phyloP scores from a whole-genome alignment of 2,797 vertebrate species.

The Adrianichthys oophorus region DNA sequence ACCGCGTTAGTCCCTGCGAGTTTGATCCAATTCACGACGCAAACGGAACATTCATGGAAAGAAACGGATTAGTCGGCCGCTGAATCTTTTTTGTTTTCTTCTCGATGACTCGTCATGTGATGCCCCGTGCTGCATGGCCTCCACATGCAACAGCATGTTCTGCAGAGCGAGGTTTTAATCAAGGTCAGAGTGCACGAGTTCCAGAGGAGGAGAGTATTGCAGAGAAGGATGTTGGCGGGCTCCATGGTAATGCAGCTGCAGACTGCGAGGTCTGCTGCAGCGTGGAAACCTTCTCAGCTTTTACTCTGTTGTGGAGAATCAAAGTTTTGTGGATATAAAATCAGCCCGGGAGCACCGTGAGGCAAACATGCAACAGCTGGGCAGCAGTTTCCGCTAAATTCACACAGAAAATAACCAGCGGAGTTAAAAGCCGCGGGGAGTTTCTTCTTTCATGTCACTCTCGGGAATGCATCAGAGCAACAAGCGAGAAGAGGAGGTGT shows the following conservation, averaged over 20 bases:
- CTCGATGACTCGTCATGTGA: constrained; percentile 31
- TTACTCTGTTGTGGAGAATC: background rate
- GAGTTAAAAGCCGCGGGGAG: background rate
- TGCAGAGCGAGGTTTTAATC: constrained; percentile 7
- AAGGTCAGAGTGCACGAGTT: constrained; percentile 20
- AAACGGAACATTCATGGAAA: constrained; percentile 25
- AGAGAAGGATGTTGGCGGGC: background rate
- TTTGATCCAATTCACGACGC: constrained; percentile 7
- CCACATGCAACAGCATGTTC: constrained; percentile 10
- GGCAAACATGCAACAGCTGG: background rate
- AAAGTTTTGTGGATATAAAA: no score
- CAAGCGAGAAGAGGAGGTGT: background rate
- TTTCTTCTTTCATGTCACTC: background rate
- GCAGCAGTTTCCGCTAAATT: background rate
- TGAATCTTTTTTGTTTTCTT: constrained; percentile 24
- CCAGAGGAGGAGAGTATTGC: constrained; percentile 4
- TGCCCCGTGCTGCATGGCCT: constrained; percentile 1
- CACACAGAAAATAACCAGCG: background rate
- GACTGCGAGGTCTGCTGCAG: background rate
- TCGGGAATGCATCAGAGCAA: background rate
- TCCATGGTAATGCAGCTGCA: constrained; percentile 14
- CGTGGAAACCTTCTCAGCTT: background rate
- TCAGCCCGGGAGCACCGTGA: background rate
- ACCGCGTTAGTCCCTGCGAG: background rate
- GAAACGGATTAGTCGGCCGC: constrained; percentile 11